A percentile compares a stretch with the other conserved stretches of the same genome.
Conservation (phyloP, 2,113 vertebrate species). For the Oryzias javanicus region DNA sequence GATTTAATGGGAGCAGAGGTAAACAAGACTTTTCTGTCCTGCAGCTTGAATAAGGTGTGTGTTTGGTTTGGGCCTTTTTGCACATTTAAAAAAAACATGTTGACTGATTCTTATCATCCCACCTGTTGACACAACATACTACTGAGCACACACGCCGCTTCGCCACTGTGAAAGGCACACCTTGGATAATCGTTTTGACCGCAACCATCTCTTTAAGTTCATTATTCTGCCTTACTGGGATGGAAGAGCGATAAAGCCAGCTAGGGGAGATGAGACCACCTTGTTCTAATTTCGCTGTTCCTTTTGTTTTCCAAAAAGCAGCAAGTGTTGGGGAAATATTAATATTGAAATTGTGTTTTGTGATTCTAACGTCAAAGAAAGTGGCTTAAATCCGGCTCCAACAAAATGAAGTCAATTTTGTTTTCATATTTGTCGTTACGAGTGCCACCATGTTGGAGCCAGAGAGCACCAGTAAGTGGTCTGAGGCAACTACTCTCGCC, state of each 20-base stretch:
- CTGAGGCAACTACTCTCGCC: too few species aligned
- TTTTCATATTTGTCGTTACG: too few species aligned
- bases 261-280: background rate
- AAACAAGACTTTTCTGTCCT: constrained; percentile 54
- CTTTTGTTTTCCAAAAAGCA: constrained; percentile 13
- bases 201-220: constrained; percentile 15
- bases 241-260: constrained; percentile 11
- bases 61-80: constrained; percentile 63
- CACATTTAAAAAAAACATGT: constrained; percentile 72
- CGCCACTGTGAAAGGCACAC: constrained; percentile 40
- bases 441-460: too few species aligned
- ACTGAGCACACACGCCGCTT: constrained; percentile 37
- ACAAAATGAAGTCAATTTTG: too few species aligned
- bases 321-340: constrained; percentile 1
- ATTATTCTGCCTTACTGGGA: constrained; percentile 21
- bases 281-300: constrained; percentile 9
- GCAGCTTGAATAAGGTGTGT: constrained; percentile 29
- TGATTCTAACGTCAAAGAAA: too few species aligned
- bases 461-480: too few species aligned
- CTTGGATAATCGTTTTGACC: constrained; percentile 48
- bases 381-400: too few species aligned
- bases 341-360: constrained; percentile 2
- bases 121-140: constrained; percentile 60
- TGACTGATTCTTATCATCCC: constrained; percentile 57
- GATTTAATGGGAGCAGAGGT: constrained; percentile 35